These are phyloP conservation scores for Ridgeia piscesae DNA, from an alignment of 1,140 invertebrate genomes.

Conservation along the genomic window DNA sequence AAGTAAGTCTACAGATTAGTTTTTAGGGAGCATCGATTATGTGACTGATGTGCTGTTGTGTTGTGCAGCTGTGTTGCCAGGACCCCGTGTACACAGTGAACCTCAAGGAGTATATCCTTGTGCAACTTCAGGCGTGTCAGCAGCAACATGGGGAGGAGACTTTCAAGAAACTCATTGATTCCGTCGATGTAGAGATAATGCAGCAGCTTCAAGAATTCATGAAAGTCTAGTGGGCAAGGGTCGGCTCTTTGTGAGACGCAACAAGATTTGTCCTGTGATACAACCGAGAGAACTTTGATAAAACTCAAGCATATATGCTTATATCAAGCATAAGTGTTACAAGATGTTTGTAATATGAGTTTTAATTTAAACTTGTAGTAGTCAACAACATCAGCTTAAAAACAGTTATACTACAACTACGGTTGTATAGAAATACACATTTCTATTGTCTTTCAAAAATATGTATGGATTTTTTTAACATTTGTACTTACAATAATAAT, in stretches of 20 bases:
- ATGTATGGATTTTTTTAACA: too few species aligned
- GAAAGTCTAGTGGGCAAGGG: background rate
- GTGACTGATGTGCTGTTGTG: slow-evolving; percentile 27
- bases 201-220: slow-evolving; percentile 33
- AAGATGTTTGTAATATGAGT: too few species aligned
- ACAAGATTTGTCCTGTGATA: background rate
- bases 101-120: slow-evolving; percentile 69
- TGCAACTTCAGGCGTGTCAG: slow-evolving; percentile 68
- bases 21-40: background rate
- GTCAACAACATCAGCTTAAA: too few species aligned
- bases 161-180: slow-evolving; percentile 43
- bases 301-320: background rate
- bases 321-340: background rate
- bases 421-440: too few species aligned
- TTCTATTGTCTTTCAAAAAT: too few species aligned
- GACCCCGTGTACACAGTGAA: slow-evolving; percentile 75
- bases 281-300: background rate
- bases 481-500: too few species aligned
- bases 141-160: slow-evolving; percentile 53
- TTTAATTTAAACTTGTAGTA: too few species aligned
- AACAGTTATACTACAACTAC: too few species aligned
- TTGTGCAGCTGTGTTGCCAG: slow-evolving; percentile 61
- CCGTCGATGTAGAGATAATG: slow-evolving; percentile 45
- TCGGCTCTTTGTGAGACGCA: background rate
- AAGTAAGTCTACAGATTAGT: too few species aligned